Evolutionary conservation across 2,113 vertebrate genomes (phyloP).

Genomic region (Candoia aspera): DNA sequence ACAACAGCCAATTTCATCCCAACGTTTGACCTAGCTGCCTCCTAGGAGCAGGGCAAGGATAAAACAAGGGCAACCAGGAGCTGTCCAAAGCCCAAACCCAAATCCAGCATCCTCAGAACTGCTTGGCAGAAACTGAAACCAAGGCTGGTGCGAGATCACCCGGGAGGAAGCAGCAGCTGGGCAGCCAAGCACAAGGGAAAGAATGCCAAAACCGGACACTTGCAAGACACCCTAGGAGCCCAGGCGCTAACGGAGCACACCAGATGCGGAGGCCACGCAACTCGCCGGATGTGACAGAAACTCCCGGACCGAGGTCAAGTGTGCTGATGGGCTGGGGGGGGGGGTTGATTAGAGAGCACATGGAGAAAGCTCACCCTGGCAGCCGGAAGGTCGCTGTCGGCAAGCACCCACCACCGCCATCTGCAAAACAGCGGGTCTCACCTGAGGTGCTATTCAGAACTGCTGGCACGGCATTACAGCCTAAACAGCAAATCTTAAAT

Average conservation of each 20-base stretch:
- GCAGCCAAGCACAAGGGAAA: neutral
- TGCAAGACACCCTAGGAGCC: too few species aligned
- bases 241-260: too few species aligned
- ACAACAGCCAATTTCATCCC: neutral
- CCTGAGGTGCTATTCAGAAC: neutral
- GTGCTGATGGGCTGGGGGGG: neutral
- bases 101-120: neutral
- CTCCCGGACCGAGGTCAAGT: neutral
- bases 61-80: neutral
- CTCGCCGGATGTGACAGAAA: neutral
- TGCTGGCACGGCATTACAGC: neutral
- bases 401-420: neutral
- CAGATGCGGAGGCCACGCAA: neutral
- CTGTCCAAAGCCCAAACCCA: neutral
- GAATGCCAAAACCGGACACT: neutral
- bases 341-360: neutral
- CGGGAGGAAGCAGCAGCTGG: neutral
- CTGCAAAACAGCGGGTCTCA: neutral
- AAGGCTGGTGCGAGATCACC: neutral
- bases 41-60: neutral
- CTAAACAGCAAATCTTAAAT: neutral
- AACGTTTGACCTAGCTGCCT: neutral
- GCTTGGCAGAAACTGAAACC: neutral
- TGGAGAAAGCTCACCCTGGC: neutral
- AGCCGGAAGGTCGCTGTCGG: neutral